These are phyloP conservation scores for Halichoeres trimaculatus DNA, from an alignment of 2,113 vertebrate genomes.

Conservation along the genomic window DNA sequence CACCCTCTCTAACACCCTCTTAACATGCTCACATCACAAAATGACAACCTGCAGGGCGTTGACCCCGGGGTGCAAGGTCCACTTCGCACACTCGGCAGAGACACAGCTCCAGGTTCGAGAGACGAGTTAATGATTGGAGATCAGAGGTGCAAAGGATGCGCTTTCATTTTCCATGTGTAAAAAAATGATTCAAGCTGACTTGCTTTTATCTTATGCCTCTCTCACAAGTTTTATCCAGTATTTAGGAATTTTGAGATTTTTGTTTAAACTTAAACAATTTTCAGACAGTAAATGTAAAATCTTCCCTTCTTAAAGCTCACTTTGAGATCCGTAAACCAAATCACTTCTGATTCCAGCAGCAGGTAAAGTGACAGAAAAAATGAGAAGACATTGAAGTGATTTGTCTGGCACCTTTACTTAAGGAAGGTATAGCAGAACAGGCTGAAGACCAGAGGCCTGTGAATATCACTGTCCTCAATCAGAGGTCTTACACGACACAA, in stretches of 20 bases:
- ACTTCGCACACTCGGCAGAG: not conserved
- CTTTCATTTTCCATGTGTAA: conserved; percentile 21
- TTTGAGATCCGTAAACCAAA: not conserved
- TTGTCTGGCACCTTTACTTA: conserved; percentile 55
- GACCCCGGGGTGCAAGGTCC: conserved; percentile 53
- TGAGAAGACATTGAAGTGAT: not conserved
- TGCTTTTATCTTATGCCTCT: not conserved
- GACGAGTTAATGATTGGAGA: not conserved
- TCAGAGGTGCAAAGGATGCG: not conserved
- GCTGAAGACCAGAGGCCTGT: not conserved
- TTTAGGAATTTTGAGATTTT: not conserved
- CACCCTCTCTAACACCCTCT: conserved; percentile 34
- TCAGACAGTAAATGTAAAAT: not conserved
- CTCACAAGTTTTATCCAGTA: not conserved
- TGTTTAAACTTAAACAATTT: not conserved
- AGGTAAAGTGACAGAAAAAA: not conserved
- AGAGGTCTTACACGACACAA: conserved; percentile 11
- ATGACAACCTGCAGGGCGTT: conserved; percentile 40
- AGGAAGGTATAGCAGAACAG: conserved; percentile 23
- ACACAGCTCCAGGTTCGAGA: not conserved
- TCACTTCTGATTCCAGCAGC: not conserved
- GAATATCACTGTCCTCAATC: conserved; percentile 13
- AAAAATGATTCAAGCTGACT: no score
- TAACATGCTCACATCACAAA: conserved; percentile 36
- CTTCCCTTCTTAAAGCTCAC: not conserved